These are phyloP conservation scores for Festucalex cinctus DNA, from an alignment of 2,113 vertebrate genomes.

Conservation along the genomic window DNA sequence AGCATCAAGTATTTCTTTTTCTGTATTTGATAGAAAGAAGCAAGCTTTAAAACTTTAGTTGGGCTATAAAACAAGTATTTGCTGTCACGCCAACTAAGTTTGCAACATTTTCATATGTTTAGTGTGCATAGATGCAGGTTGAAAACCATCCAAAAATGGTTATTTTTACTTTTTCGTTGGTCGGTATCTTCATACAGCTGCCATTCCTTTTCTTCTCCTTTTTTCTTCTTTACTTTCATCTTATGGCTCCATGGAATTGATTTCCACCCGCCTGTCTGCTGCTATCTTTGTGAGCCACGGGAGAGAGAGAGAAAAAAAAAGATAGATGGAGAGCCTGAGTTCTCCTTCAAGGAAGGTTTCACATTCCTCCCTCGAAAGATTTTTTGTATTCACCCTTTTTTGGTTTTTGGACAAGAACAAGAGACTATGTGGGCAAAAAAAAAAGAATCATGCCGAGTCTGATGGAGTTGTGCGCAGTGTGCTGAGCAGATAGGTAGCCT, in stretches of 20 bases:
- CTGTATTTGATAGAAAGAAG: not conserved
- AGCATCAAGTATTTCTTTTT: too few relatives aligned
- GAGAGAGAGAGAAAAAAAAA: slow-evolving; percentile 42
- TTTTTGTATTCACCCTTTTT: slow-evolving; percentile 51
- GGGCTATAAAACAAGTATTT: not conserved
- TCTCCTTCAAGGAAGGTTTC: slow-evolving; percentile 65
- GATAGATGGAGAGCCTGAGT: slow-evolving; percentile 50
- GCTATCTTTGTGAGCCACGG: slow-evolving; percentile 64
- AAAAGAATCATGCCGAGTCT: slow-evolving; percentile 49
- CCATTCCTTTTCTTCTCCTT: slow-evolving; percentile 34
- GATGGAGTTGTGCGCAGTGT: slow-evolving; percentile 52
- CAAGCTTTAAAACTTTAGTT: not conserved
- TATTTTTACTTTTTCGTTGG: slow-evolving; percentile 60
- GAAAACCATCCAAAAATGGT: slow-evolving; percentile 40
- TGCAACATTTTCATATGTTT: slow-evolving; percentile 30
- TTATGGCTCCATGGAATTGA: slow-evolving; percentile 67
- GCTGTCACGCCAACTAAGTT: slow-evolving; percentile 4
- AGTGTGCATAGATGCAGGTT: slow-evolving; percentile 33
- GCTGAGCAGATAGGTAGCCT: slow-evolving; percentile 58
- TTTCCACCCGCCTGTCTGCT: slow-evolving; percentile 62
- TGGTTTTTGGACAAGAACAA: slow-evolving; percentile 61
- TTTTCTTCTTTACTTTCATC: slow-evolving; percentile 62
- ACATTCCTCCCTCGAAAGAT: slow-evolving; percentile 57
- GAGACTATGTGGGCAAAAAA: slow-evolving; percentile 63
- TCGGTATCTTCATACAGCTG: slow-evolving; percentile 47